phyloP scores from a whole-genome alignment of 2,113 vertebrate species.

The Daphoenositta chrysoptera region DNA sequence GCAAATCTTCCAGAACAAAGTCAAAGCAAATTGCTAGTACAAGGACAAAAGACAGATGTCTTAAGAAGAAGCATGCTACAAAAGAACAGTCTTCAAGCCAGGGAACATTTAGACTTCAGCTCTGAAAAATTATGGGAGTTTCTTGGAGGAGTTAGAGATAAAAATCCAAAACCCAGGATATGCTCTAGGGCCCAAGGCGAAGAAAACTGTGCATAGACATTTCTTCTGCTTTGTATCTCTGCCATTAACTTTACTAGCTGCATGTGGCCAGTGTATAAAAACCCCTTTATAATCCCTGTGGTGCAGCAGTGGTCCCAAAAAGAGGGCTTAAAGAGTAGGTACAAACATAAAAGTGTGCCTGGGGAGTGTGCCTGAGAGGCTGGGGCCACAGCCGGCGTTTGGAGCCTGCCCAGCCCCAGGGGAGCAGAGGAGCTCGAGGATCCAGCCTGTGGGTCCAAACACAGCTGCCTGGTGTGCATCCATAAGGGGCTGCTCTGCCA shows the following conservation, averaged over 20 bases:
- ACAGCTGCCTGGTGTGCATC: conserved; percentile 26
- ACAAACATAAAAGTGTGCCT: neutral
- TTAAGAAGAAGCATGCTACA: neutral
- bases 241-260: neutral
- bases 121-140: neutral
- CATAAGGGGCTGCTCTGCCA: neutral
- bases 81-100: neutral
- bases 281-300: neutral
- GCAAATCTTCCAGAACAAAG: neutral
- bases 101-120: neutral
- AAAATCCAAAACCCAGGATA: neutral
- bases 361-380: neutral
- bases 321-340: neutral
- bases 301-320: neutral
- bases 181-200: neutral
- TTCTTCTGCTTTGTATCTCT: neutral
- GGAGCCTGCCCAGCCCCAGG: neutral
- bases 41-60: neutral
- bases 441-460: neutral
- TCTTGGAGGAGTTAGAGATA: neutral
- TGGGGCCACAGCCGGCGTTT: accelerated
- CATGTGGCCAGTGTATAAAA: neutral
- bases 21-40: neutral
- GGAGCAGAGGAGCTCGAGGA: neutral
- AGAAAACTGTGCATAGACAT: neutral